A percentile compares a stretch with the other conserved stretches of the same genome.
phyloP scores from a whole-genome alignment of 2,113 vertebrate species.

The Ctenomys sociabilis region DNA sequence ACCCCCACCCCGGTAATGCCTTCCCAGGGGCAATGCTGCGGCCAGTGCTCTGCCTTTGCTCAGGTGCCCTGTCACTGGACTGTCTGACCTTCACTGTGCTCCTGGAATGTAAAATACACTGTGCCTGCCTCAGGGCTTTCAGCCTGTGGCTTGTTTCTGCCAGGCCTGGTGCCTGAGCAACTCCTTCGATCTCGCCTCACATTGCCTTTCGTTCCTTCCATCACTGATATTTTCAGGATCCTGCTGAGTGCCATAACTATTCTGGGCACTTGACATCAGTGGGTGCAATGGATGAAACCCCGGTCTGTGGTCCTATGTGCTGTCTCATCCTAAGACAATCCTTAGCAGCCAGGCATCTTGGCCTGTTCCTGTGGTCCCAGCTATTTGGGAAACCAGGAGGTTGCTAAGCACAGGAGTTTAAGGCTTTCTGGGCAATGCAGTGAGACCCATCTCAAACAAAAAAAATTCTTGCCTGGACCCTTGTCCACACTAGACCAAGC shows the following conservation, averaged over 20 bases:
- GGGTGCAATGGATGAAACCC: not conserved
- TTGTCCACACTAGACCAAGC: not conserved
- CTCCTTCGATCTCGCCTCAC: not conserved
- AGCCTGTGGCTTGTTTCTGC: not conserved
- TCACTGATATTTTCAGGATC: not conserved
- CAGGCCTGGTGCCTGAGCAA: not conserved
- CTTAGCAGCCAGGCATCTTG: not conserved
- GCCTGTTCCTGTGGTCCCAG: not conserved
- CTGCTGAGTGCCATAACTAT: accelerated
- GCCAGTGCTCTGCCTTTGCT: not conserved
- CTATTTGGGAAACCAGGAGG: not conserved
- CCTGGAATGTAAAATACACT: not conserved
- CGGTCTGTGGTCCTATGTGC: not conserved
- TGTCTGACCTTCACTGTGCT: not conserved
- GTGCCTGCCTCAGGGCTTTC: not conserved
- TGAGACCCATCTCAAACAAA: not conserved
- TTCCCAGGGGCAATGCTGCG: not conserved
- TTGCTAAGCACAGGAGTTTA: not conserved
- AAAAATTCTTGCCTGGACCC: not conserved
- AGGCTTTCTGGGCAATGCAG: not conserved
- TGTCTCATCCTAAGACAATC: not conserved
- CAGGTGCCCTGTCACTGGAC: not conserved
- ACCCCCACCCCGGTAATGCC: no score
- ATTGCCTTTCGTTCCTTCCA: not conserved
- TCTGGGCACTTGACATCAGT: not conserved